phyloP scores from a whole-genome alignment of 2,888 invertebrate genomes.

The Tenthredo livida region DNA sequence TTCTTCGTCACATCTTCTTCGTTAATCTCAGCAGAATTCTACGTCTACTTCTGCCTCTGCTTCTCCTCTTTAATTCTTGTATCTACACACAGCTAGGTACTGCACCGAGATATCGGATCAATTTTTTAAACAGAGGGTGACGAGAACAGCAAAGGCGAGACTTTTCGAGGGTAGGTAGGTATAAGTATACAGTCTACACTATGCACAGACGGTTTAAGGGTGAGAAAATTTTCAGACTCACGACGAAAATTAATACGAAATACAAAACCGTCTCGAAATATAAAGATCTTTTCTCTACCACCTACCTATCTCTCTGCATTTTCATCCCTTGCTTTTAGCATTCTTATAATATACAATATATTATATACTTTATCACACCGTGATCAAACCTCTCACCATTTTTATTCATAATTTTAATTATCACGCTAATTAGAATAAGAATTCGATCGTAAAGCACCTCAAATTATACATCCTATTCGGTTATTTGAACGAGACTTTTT shows the following conservation, averaged over 20 bases:
- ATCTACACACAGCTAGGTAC: not conserved
- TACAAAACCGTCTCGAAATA: not conserved
- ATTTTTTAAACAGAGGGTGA: slow-evolving; percentile 38
- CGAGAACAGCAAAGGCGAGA: slow-evolving; percentile 57
- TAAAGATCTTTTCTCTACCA: not conserved
- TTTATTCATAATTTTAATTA: not conserved
- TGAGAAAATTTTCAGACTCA: not conserved
- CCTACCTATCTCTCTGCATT: not conserved
- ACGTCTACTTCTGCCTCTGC: not conserved
- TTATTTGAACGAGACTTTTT: not conserved
- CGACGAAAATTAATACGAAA: not conserved
- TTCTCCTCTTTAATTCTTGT: too few relatives aligned
- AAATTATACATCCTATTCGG: not conserved
- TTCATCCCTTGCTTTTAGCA: not conserved
- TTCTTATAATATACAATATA: not conserved
- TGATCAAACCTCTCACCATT: not conserved
- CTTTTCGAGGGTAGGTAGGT: not conserved
- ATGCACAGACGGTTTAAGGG: not conserved
- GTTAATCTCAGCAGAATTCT: not conserved
- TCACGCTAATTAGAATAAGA: not conserved
- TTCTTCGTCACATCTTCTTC: not conserved
- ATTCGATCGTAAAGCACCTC: not conserved
- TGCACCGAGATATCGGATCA: slow-evolving; percentile 3
- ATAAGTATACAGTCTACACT: too few relatives aligned
- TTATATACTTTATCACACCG: not conserved